Base-by-base conservation (phyloP, 2,797 vertebrate species). In the Chelidonichthys spinosus region DNA sequence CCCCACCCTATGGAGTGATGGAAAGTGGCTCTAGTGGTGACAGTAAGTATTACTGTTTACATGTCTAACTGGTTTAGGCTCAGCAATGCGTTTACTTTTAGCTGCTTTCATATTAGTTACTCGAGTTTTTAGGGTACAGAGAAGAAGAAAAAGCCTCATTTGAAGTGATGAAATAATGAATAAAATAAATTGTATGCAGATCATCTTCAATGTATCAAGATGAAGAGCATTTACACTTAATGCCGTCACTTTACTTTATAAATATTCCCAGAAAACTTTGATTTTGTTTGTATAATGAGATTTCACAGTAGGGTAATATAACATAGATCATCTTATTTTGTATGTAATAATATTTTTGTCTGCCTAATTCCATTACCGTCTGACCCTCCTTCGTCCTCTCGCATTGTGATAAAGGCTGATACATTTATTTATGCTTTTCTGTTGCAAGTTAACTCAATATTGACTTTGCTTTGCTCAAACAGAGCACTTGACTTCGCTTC, bases 1-100 rank as follows among this genome's bases (percentile, higher is more conserved):
- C 96, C 92, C 97, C 98, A 89, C 97, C 97, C 40, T 98, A 98
- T 93, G 97, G 97, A 92, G 97, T 96, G 94, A 99, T 99, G 96
- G 98, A 99, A 93, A 97, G 95, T 53, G 91, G 93, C 77, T 94
- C 94, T 84, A 95, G 93, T 86, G 93, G 95, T 91, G 96, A 99
- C 93, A 95, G 98, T 99, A 94, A 98, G 98, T 97, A 68, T 65
- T 17, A 32, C 17, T 40, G 1, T 64, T 64, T 11, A 36, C n/a
- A 36, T 61, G 35, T 74, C 5, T 60, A 7, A 39, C 2, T 54
- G 5, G 7, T 71, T 70, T n/a, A 5, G 14, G 37, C 13, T 11
- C 33, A 18, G 0, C 14, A 55, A 11, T 53, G 35, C 1, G 25
- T 25, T 25, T n/a, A n/a, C n/a, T n/a, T n/a, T n/a, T n/a, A n/a